Conservation (phyloP, 2,797 vertebrate genomes). For the Selene dorsalis region DNA sequence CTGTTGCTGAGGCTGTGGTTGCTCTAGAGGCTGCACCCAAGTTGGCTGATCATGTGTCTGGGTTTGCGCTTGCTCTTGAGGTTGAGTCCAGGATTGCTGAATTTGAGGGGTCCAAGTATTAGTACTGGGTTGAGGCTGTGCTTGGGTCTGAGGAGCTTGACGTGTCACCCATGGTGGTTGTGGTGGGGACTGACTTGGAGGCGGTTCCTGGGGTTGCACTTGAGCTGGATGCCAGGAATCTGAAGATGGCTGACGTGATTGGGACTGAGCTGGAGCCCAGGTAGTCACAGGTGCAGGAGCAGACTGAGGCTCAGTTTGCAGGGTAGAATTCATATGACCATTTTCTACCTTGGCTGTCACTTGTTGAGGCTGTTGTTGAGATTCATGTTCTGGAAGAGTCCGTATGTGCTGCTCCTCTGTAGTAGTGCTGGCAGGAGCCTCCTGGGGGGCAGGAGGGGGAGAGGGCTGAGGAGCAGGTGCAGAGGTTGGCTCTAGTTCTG, state of each 20-base stretch:
- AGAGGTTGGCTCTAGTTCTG: conserved; percentile 75
- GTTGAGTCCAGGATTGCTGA: conserved; percentile 74
- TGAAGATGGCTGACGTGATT: conserved; percentile 72
- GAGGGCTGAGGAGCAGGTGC: conserved; percentile 74
- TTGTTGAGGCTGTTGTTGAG: conserved; percentile 73
- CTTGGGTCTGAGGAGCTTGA: conserved; percentile 69
- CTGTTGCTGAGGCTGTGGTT: conserved; percentile 59
- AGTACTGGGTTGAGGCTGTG: conserved; percentile 67
- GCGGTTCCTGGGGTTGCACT: conserved; percentile 72
- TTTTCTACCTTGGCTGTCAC: conserved; percentile 72
- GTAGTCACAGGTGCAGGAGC: conserved; percentile 57
- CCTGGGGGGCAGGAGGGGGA: conserved; percentile 59
- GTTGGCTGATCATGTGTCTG: conserved; percentile 58
- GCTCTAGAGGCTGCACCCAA: conserved; percentile 68
- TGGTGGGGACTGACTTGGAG: conserved; percentile 67
- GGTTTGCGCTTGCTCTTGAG: conserved; percentile 65
- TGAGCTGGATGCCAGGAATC: conserved; percentile 77
- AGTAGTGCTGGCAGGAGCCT: conserved; percentile 58
- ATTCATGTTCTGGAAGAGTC: conserved; percentile 76
- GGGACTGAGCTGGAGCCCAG: conserved; percentile 77
- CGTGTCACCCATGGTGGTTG: conserved; percentile 71
- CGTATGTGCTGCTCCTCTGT: conserved; percentile 74
- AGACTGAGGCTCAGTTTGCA: conserved; percentile 65
- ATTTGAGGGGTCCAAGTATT: conserved; percentile 77
- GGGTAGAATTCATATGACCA: conserved; percentile 49